These are phyloP conservation scores for Leucosticte australis DNA, from an alignment of 2,113 vertebrate genomes.

Conservation along the genomic window DNA sequence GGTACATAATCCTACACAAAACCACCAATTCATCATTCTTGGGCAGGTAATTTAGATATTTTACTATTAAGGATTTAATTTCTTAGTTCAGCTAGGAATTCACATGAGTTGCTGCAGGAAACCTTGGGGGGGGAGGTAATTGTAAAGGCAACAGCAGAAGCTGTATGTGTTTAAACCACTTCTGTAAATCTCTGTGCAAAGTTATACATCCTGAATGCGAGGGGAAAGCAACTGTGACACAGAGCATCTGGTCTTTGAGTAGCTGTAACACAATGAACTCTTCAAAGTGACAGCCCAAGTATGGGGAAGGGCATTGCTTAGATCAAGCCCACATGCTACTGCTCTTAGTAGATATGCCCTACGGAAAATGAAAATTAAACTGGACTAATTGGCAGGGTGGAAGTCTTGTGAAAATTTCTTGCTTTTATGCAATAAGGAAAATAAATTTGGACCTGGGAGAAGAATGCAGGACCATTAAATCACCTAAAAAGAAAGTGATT, in stretches of 20 bases:
- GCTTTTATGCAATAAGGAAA: not conserved
- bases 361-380: not conserved
- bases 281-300: not conserved
- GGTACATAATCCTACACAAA: not conserved
- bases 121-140: not conserved
- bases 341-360: not conserved
- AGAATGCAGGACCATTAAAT: not conserved
- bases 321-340: not conserved
- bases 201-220: not conserved
- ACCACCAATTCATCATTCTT: not conserved
- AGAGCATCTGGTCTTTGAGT: not conserved
- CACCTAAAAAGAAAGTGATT: not conserved
- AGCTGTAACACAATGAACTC: not conserved
- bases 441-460: not conserved
- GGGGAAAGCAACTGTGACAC: not conserved
- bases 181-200: not conserved
- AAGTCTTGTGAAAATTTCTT: not conserved
- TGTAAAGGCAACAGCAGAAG: not conserved
- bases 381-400: not conserved
- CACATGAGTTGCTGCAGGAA: not conserved
- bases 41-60: not conserved
- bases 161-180: not conserved
- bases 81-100: not conserved
- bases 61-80: conserved; percentile 10
- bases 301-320: not conserved